Percentiles rank a stretch among this genome's conserved stretches.
These are phyloP conservation scores for Chamaedrilus cognettii DNA, from an alignment of 2,888 invertebrate species.

Conservation along the genomic window DNA sequence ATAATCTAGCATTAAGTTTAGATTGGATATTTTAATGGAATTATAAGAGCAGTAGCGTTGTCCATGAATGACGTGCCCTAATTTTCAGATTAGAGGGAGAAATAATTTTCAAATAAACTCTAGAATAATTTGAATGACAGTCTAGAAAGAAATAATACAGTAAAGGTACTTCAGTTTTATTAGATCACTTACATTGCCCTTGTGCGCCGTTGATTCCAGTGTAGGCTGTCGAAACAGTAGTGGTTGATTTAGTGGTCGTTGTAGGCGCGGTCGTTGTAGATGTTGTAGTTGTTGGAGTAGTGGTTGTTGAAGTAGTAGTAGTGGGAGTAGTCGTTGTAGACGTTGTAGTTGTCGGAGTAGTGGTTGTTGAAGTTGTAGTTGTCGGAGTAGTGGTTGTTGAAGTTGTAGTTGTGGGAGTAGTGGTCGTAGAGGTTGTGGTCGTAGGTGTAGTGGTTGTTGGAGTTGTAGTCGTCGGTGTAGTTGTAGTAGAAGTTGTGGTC, in stretches of 20 bases:
- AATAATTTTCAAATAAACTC: no score
- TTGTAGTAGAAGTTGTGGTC: slow-evolving; percentile 5
- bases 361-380: slow-evolving; percentile 14
- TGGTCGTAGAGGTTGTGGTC: neutral
- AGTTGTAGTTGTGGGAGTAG: slow-evolving; percentile 8
- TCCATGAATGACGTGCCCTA: no score
- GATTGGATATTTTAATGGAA: no score
- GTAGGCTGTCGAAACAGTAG: slow-evolving; percentile 7
- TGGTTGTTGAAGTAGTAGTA: neutral
- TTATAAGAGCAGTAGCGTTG: no score
- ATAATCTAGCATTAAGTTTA: no score
- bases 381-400: slow-evolving; percentile 18
- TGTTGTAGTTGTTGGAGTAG: slow-evolving; percentile 3
- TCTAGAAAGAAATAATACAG: no score
- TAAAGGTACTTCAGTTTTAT: no score
- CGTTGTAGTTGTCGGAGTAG: slow-evolving; percentile 13
- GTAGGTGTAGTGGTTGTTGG: slow-evolving; percentile 16
- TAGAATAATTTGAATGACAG: no score
- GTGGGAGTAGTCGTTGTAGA: slow-evolving; percentile 17
- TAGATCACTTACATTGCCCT: no score
- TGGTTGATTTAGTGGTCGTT: slow-evolving; percentile 12
- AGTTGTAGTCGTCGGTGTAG: slow-evolving; percentile 6
- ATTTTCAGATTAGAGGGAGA: no score
- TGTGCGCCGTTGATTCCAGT: slow-evolving; percentile 10
- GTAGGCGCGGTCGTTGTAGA: slow-evolving; percentile 11